A percentile compares a stretch with the other conserved stretches of the same genome.
These are phyloP conservation scores for Drosophila kepulauana DNA, from an alignment of 1,140 invertebrate genomes.

Conservation along the genomic window DNA sequence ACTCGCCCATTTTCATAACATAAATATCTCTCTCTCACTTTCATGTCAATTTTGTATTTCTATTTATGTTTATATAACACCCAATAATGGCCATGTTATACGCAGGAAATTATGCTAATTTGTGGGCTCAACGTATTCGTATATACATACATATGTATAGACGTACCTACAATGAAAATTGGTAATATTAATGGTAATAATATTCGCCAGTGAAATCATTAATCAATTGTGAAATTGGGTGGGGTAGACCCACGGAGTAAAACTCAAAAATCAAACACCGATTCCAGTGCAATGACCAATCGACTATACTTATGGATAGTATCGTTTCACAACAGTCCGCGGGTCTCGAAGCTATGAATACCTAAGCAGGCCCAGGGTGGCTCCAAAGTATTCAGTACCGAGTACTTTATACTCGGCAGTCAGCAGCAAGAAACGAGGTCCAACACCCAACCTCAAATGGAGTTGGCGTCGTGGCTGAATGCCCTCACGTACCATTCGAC, in stretches of 20 bases:
- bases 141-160: background rate
- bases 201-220: conserved; percentile 68
- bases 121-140: conserved; percentile 30
- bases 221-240: conserved; percentile 76
- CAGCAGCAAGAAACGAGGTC: background rate
- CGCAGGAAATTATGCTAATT: conserved; percentile 76
- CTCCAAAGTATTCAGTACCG: conserved; percentile 26
- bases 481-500: conserved; percentile 61
- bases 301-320: conserved; percentile 39
- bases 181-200: conserved; percentile 4
- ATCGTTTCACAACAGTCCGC: conserved; percentile 48
- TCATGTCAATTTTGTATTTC: conserved; percentile 58
- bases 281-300: conserved; percentile 72
- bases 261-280: conserved; percentile 19
- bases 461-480: conserved; percentile 64
- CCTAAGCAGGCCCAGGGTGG: conserved; percentile 43
- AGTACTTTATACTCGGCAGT: conserved; percentile 1
- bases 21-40: conserved; percentile 54
- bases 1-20: conserved; percentile 63
- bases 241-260: conserved; percentile 42
- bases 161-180: conserved; percentile 34
- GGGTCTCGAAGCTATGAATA: conserved; percentile 45
- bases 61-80: conserved; percentile 67
- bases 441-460: conserved; percentile 27
- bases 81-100: conserved; percentile 70